Evolutionary conservation across 2,797 vertebrate genomes (phyloP).

Genomic region (Xenopus petersii): DNA sequence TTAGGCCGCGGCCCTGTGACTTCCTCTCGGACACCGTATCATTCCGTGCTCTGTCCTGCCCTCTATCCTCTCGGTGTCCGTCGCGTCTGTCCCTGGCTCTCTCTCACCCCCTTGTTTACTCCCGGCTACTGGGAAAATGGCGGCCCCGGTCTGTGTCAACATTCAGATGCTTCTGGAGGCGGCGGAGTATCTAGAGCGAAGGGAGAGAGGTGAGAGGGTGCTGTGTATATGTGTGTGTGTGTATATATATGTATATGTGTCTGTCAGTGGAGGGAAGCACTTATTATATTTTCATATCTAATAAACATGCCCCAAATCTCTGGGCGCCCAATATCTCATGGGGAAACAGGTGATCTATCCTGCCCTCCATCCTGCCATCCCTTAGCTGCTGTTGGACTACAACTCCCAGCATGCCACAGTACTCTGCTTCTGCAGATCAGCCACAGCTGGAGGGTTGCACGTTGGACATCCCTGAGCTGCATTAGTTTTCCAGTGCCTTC

Average conservation of each 20-base stretch:
- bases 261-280: no score
- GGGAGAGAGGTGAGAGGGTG: slow-evolving; percentile 81
- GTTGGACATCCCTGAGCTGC: no score
- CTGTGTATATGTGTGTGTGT: background rate
- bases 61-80: background rate
- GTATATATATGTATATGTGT: background rate
- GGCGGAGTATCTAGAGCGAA: slow-evolving; percentile 89
- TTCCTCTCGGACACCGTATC: background rate
- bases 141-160: slow-evolving; percentile 77
- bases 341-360: no score
- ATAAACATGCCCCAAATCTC: no score
- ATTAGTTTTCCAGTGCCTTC: no score
- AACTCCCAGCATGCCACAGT: no score
- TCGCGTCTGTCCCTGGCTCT: background rate
- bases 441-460: no score
- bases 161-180: slow-evolving; percentile 93
- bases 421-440: no score
- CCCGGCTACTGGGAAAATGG: slow-evolving; percentile 79
- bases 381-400: no score
- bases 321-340: no score
- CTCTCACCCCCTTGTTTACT: slow-evolving; percentile 9
- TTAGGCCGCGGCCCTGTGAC: background rate
- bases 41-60: slow-evolving; percentile 19
- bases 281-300: no score
- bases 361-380: no score